A percentile compares a stretch with the other conserved stretches of the same genome.
phyloP scores from a whole-genome alignment of 2,888 invertebrate genomes.

The Mimas tiliae region DNA sequence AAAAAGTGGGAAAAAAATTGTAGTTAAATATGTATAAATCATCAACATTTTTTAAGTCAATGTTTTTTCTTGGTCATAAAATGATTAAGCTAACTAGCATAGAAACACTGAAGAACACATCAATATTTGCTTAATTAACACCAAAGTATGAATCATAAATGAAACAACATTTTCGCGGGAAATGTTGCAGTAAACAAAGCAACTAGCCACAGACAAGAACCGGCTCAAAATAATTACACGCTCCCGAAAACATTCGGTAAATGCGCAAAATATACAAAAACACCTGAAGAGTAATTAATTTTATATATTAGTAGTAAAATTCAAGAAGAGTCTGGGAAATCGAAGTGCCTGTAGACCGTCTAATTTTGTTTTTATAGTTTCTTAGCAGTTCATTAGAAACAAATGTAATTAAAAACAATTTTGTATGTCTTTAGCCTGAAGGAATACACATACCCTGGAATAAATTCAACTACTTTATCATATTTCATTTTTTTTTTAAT shows the following conservation, averaged over 20 bases:
- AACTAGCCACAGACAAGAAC: background rate
- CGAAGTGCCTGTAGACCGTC: background rate
- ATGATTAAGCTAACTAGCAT: too few relatives aligned
- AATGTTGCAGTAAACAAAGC: background rate
- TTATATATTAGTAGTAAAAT: constrained; percentile 3
- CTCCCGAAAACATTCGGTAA: constrained; percentile 6
- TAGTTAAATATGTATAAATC: too few relatives aligned
- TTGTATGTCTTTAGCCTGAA: background rate
- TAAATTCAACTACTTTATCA: too few relatives aligned
- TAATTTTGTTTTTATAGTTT: background rate
- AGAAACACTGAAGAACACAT: background rate
- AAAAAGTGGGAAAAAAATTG: too few relatives aligned
- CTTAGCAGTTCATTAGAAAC: background rate
- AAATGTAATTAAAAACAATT: background rate
- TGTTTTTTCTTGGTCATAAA: too few relatives aligned
- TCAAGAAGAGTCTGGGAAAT: background rate
- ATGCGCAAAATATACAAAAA: constrained; percentile 7
- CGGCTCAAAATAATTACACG: constrained; percentile 1
- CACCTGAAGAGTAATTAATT: constrained; percentile 13
- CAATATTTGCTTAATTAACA: background rate
- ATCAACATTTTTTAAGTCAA: too few relatives aligned
- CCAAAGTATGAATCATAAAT: constrained; percentile 3
- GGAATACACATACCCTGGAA: too few relatives aligned
- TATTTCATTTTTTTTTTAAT: too few relatives aligned
- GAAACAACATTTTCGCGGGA: constrained; percentile 6